phyloP scores from a whole-genome alignment of 1,140 invertebrate species.

The Nymphalis io region DNA sequence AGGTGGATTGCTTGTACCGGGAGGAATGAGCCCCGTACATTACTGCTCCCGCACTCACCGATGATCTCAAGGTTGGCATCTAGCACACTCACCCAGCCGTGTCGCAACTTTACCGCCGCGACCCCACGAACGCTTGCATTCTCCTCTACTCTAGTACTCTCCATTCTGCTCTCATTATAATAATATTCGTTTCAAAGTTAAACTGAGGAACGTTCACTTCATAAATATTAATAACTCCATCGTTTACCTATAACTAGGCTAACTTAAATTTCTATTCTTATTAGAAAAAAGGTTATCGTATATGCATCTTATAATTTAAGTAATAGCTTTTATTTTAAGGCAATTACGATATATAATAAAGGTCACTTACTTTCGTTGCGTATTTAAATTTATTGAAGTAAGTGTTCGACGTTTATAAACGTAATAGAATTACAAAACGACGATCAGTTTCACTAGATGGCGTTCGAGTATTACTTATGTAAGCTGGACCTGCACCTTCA shows the following conservation, averaged over 20 bases:
- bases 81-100: slow-evolving; percentile 44
- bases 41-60: slow-evolving; percentile 73
- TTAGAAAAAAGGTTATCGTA: slow-evolving; percentile 15
- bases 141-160: slow-evolving; percentile 52
- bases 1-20: slow-evolving; percentile 71
- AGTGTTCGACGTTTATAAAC: slow-evolving; percentile 27
- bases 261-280: slow-evolving; percentile 35
- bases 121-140: slow-evolving; percentile 65
- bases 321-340: not conserved
- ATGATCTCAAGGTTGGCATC: slow-evolving; percentile 79
- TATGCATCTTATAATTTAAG: slow-evolving; percentile 13
- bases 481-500: slow-evolving; percentile 53
- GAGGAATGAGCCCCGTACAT: slow-evolving; percentile 79
- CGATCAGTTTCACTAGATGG: slow-evolving; percentile 49
- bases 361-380: slow-evolving; percentile 12
- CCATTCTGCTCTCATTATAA: slow-evolving; percentile 66
- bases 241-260: slow-evolving; percentile 29
- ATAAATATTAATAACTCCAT: slow-evolving; percentile 43
- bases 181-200: slow-evolving; percentile 54
- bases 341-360: not conserved
- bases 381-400: slow-evolving; percentile 32
- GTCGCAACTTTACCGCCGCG: slow-evolving; percentile 50
- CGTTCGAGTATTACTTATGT: slow-evolving; percentile 56
- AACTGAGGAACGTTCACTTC: slow-evolving; percentile 51
- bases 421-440: slow-evolving; percentile 38